Percentiles rank a stretch among this genome's conserved stretches.
phyloP scores from a whole-genome alignment of 1,140 invertebrate species.

The Drosophila punjabiensis region DNA sequence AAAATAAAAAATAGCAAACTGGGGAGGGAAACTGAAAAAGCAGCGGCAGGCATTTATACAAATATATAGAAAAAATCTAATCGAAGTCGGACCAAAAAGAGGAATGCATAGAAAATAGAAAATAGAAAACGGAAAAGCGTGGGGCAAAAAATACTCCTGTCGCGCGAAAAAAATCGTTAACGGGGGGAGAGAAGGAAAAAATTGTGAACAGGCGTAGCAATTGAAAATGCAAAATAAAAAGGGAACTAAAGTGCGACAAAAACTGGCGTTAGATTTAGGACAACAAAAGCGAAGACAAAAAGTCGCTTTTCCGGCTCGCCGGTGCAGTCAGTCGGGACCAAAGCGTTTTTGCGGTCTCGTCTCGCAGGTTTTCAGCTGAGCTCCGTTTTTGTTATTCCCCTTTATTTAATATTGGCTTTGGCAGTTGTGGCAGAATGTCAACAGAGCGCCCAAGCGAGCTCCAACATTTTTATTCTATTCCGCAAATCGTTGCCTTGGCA shows the following conservation, averaged over 20 bases:
- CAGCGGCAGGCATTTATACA: constrained; percentile 63
- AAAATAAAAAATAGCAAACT: constrained; percentile 23
- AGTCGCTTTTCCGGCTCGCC: constrained; percentile 37
- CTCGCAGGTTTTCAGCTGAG: constrained; percentile 45
- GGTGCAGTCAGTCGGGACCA: constrained; percentile 58
- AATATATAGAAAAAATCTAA: constrained; percentile 79
- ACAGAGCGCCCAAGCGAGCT: constrained; percentile 36
- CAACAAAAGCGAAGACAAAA: constrained; percentile 66
- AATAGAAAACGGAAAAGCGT: constrained; percentile 51
- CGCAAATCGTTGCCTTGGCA: constrained; percentile 24
- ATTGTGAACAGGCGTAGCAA: constrained; percentile 59
- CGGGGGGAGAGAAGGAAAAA: constrained; percentile 43
- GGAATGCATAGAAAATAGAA: constrained; percentile 48
- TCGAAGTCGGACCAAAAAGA: constrained; percentile 67
- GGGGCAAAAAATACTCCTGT: constrained; percentile 70
- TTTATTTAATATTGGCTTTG: constrained; percentile 54
- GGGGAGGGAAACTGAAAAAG: constrained; percentile 11
- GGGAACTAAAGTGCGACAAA: constrained; percentile 26
- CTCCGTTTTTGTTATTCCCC: constrained; percentile 32
- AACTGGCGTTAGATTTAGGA: constrained; percentile 75
- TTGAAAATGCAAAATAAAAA: constrained; percentile 81
- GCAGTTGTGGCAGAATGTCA: constrained; percentile 55
- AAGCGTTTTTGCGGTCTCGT: constrained; percentile 64
- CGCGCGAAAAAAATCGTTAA: constrained; percentile 46
- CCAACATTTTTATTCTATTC: constrained; percentile 43